Base-by-base conservation (phyloP, 2,797 vertebrate genomes). In the Spinus olivaceus region DNA sequence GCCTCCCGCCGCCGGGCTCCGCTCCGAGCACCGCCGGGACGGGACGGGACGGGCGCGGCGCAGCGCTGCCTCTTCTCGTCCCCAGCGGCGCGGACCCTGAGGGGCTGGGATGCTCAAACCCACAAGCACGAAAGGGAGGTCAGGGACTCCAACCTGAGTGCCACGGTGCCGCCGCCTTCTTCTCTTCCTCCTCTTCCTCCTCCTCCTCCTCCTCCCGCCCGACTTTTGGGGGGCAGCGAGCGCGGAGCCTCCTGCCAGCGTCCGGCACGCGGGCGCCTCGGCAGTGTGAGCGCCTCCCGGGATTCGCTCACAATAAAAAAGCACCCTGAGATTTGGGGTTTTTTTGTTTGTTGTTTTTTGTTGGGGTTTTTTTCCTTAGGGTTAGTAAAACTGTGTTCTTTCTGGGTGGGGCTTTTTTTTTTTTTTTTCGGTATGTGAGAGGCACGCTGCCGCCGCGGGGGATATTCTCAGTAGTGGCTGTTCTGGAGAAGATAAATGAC, bases 401-500 rank as follows among this genome's bases (percentile, higher is more conserved):
- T 67, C 18, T 54, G 81, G 54, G 73, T n/a, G 69, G 76, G n/a
- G n/a, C 7, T 66, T 60, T 39, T 69, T 32, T 51, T 57, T 54
- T 69, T 49, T 32, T 53, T 8, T 88, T 73, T 95, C 66, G 5
- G 12, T 44, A 22, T 74, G 57, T 54, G 80, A 92, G 94, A 95
- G 81, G 81, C 86, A 69, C n/a, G 54, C 33, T 76, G 57, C 61
- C 51, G 81, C 71, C 11, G 51, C 7, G 2, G 67, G 83, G 22
- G 25, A 63, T 87, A 21, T 73, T 93, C 74, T 92, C 66, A 92
- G 72, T 39, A 44, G 90, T 2, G 51, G 44, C 33, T 42, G 76
- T 0, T 27, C 81, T 46, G 32, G 28, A 27, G 89, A 91, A 86
- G 71, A 86, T 44, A 95, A 93, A 95, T 96, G 86, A 96, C 86